Evolutionary conservation across 2,797 vertebrate genomes (phyloP), one percentile per base, ranked within the genome.

Genomic region (Rhinophrynus dorsalis): DNA sequence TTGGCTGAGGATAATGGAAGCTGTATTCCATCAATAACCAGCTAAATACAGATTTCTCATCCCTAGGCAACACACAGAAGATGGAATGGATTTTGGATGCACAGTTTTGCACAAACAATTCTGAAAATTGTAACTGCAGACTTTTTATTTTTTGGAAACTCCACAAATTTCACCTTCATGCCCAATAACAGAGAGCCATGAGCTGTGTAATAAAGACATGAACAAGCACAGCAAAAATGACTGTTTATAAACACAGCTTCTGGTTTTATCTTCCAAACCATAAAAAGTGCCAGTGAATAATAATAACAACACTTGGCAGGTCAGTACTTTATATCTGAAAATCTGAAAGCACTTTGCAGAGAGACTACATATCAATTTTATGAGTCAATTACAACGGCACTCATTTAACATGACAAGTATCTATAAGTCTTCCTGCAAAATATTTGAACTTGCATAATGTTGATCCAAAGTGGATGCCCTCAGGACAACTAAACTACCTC

Each of bases 301-400:
- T 55, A 67, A 59, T 51, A 59, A 63, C 9, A 45, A 6, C 15
- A 59, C 26, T 40, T 50, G 30, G 32, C 45, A 40, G 55, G 29
- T 9, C 13, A 29, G 33, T 51, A 30, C 42, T 57, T 68, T 59
- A 68, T 42, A 38, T 59, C 24, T 55, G 21, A 47, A 55, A 27
- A 57, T 67, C 15, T 37, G 23, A 59, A 68, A 38, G 23, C 15
- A 33, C 33, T 21, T 7, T 24, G 13, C 13, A 40, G 44, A 42
- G 51, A 68, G 7, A 30, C 55, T 42, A 68, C 55, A 68, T 68
- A 60, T 68, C 55, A 68, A 4, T 29, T 68, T 68, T 59, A 68
- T 68, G 44, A 68, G 66, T 60, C 55, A 59, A 68, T 68, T 68
- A 59, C 66, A 51, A 40, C 15, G n/a, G 12, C 37, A 51, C 66